Evolutionary conservation across 1,140 invertebrate species (phyloP), one percentile per base, ranked within the genome.

Genomic region (Drosophila pruinosa): DNA sequence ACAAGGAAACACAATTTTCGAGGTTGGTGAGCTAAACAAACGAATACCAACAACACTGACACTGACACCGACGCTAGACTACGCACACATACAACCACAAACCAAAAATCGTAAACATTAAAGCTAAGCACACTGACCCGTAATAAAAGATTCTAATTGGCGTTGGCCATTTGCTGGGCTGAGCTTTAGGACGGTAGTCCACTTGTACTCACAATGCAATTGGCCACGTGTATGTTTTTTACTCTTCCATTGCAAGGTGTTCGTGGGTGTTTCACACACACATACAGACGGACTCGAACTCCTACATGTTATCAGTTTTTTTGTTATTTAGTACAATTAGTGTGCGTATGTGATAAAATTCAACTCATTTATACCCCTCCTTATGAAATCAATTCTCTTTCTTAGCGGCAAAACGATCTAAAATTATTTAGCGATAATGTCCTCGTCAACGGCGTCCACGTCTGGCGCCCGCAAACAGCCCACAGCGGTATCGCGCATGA

Each of bases 401-500:
- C 21, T 54, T 39, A 50, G 24, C 38, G 38, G 22, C 43, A 17
- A 38, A 28, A 38, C 21, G 22, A 12, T 39, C 53, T 34, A 63
- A 72, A 82, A 72, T 72, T 70, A 62, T 39, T 61, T 58, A 65
- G 36, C 34, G 17, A 39, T 41, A 58, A 75, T 86, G 80, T 71
- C 83, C 2, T 73, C 80, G 36, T 82, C 82, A 52, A 75, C 82
- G 67, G 61, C 72, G 61, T 72, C 82, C 41, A 78, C 75, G 17
- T 70, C 82, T 17, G 82, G 82, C 50, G 72, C 67, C 15, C 89
- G 89, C 8, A 90, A 85, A 43, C 89, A 91, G 21, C 89, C 89
- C 26, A 93, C 94, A 81, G 97, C 98, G 2, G 96, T 96, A 19
- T 95, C 95, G 21, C 94, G 98, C 78, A 93, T 99, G 79, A 97